Base-by-base conservation (phyloP, 1,140 invertebrate species). In the Temnothorax curvispinosus region DNA sequence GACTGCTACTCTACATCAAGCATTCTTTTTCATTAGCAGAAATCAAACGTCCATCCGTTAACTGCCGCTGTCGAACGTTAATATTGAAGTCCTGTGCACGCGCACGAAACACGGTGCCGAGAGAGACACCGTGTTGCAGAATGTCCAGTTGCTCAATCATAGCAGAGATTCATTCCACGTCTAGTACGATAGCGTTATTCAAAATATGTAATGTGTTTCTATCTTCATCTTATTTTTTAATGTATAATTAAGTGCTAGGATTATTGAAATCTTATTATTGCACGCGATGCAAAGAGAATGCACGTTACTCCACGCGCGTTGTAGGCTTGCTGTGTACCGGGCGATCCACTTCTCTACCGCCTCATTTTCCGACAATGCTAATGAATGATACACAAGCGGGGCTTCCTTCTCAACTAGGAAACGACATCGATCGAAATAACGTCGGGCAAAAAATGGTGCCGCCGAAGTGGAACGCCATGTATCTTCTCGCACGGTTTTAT, bases 151-250 rank as follows among this genome's bases (percentile, higher is more conserved):
- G 67, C 21, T 74, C 54, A n/a, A 58, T 60, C 21, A 21, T 2
- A 32, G 8, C 7, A 62, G 32, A 75, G 18, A 75, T 84, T 74
- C 54, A 84, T 84, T 27, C 7, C 80, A 35, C 32, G 18, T 60
- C 80, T 84, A 84, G n/a, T 82, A 82, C 21, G 50, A 27, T 71
- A 81, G 80, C 41, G 27, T 75, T 84, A 84, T 84, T 74, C 80
- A 84, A 84, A 84, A 84, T 84, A 84, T 75, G 80, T 74, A 74
- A 60, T 62, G 69, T 60, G 65, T 54, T 27, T 75, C 21, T 74
- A 32, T 47, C 56, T 6, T 54, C 38, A 50, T 38, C 69, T 56
- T 84, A 84, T 84, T 84, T 84, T 84, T 71, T 44, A 71, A 50
- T 69, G 65, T 69, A 69, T 71, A 84, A 60, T 60, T 84, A 60